Evolutionary conservation across 2,797 vertebrate genomes (phyloP), one percentile per base, ranked within the genome.

Genomic region (Myotis planiceps): DNA sequence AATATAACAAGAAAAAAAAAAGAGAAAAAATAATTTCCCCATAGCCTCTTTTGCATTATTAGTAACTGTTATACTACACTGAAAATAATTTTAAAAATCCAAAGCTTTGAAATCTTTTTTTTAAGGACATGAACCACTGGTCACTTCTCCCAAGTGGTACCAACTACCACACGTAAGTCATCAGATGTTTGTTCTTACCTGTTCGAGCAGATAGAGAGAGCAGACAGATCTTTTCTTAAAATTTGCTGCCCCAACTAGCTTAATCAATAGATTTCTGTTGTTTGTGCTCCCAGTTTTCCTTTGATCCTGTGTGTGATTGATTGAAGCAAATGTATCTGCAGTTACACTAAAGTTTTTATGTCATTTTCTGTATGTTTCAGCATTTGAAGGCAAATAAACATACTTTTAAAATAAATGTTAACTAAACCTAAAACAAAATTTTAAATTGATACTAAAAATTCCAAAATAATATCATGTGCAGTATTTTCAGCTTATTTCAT

Each of bases 71-170:
- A 80, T 27, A 89, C 65, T 65, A 90, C 39, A 76, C 3, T 75
- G 14, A 76, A 82, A 79, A 69, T 34, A 37, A 39, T 51, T 9
- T 16, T 60, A n/a, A 42, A 80, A 42, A 45, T 45, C 23, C 15
- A 81, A 94, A 53, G 45, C 23, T 95, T 80, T 27, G 18, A 93
- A 92, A 84, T 45, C 2, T 13, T 94, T 93, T 93, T 49, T 66
- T 32, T 76, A 53, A 29, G 32, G 66, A 39, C 58, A 45, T 72
- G 13, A 75, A 65, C 79, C 0, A 1, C 9, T 72, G 42, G 45
- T 63, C 32, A 34, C 47, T 12, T 65, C 37, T 32, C 71, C 3
- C 19, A 80, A 75, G 2, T 21, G 53, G 6, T 87, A 45, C 23
- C 13, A 80, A 5, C 66, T 76, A 72, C 18, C 81, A 4, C 51